Evolutionary conservation across 1,140 invertebrate genomes (phyloP).

Genomic region (Dinoponera quadriceps): DNA sequence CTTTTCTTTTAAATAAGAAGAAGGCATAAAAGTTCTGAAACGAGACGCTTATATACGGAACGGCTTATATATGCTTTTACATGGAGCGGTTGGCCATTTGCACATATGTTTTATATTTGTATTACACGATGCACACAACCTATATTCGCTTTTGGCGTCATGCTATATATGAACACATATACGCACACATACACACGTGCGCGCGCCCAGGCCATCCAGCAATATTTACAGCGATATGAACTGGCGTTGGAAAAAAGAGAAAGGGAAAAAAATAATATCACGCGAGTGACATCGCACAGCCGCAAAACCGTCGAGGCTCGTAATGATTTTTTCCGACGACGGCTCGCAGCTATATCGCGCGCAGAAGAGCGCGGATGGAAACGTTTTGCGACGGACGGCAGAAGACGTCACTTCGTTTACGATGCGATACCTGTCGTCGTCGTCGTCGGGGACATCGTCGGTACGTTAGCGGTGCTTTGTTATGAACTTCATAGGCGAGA

Average conservation of each 20-base stretch:
- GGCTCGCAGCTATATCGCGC: background rate
- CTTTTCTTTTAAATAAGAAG: slow-evolving; percentile 10
- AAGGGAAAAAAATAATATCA: background rate
- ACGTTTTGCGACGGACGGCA: background rate
- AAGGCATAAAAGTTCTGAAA: slow-evolving; percentile 12
- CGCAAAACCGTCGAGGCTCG: slow-evolving; percentile 24
- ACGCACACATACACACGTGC: no score
- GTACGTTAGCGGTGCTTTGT: slow-evolving; percentile 36
- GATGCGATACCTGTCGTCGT: slow-evolving; percentile 6
- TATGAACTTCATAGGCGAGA: slow-evolving; percentile 25
- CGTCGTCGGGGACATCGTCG: background rate
- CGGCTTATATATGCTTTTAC: background rate
- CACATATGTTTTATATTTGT: slow-evolving; percentile 22
- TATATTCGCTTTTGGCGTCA: slow-evolving; percentile 47
- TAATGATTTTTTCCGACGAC: slow-evolving; percentile 34
- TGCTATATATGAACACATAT: background rate
- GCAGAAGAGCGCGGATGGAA: background rate
- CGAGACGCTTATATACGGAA: no score
- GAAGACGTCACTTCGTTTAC: slow-evolving; percentile 27
- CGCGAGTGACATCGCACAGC: slow-evolving; percentile 1
- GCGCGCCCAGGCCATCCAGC: background rate
- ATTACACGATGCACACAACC: slow-evolving; percentile 20
- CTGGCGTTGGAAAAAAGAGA: background rate
- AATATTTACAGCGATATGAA: slow-evolving; percentile 41
- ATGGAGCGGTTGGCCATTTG: slow-evolving; percentile 1